Evolutionary conservation across 1,140 invertebrate species (phyloP).

Genomic region (Ceratosolen fusciceps): DNA sequence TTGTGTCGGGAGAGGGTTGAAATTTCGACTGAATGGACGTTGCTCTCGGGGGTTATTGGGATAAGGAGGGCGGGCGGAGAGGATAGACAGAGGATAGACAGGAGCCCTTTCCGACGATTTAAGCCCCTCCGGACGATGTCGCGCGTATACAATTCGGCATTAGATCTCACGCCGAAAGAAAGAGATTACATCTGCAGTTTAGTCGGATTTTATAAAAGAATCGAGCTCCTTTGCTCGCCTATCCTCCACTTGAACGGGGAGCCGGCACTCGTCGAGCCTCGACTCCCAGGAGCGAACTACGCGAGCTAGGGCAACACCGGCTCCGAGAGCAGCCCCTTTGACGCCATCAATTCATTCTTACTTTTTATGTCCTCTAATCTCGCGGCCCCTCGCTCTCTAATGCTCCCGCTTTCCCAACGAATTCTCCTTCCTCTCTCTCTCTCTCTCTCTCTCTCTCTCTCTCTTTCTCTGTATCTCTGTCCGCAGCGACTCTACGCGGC

Average conservation of each 20-base stretch:
- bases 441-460: too few relatives aligned
- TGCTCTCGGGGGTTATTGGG: too few relatives aligned
- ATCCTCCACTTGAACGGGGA: too few relatives aligned
- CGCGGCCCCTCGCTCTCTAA: slow-evolving; percentile 36
- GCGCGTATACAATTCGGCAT: slow-evolving; percentile 41
- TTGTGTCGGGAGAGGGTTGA: slow-evolving; percentile 41
- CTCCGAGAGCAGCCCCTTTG: slow-evolving; percentile 45
- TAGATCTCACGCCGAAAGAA: slow-evolving; percentile 44
- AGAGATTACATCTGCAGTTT: slow-evolving; percentile 50
- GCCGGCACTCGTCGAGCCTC: too few relatives aligned
- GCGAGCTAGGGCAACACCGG: neutral
- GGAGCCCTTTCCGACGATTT: slow-evolving; percentile 29
- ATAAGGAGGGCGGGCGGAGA: slow-evolving; percentile 10
- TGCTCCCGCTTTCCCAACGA: slow-evolving; percentile 21
- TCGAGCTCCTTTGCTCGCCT: slow-evolving; percentile 20
- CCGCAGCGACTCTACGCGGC: slow-evolving; percentile 29
- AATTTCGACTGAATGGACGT: too few relatives aligned
- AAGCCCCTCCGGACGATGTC: slow-evolving; percentile 29
- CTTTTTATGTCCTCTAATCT: slow-evolving; percentile 46
- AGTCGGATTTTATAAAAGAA: slow-evolving; percentile 47
- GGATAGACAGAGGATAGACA: neutral
- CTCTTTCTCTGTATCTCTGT: too few relatives aligned
- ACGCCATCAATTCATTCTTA: slow-evolving; percentile 46
- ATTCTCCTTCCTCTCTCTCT: too few relatives aligned
- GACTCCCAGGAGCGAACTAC: too few relatives aligned